phyloP scores from a whole-genome alignment of 2,888 invertebrate species.

The Ichneumon xanthorius region DNA sequence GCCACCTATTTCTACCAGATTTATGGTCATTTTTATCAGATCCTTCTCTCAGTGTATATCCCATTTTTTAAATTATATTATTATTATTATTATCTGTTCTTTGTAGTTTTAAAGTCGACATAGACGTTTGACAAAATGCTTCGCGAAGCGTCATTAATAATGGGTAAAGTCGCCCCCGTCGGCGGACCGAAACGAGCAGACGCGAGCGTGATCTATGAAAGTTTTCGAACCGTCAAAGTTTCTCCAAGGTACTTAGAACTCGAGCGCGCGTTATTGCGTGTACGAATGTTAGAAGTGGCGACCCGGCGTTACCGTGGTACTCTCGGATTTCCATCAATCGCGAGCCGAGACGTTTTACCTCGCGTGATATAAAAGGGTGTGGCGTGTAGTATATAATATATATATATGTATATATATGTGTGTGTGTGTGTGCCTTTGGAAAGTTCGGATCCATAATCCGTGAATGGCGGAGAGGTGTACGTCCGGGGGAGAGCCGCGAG shows the following conservation, averaged over 20 bases:
- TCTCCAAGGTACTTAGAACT: neutral
- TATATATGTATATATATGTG: neutral
- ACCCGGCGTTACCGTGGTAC: slow-evolving; percentile 32
- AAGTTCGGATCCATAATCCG: slow-evolving; percentile 63
- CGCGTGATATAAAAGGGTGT: slow-evolving; percentile 61
- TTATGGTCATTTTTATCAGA: too few relatives aligned
- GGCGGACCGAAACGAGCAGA: slow-evolving; percentile 27
- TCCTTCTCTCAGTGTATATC: too few relatives aligned
- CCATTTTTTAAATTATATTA: neutral
- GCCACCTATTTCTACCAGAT: too few relatives aligned
- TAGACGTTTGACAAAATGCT: neutral
- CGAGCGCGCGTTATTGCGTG: neutral
- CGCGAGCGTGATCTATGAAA: slow-evolving; percentile 48
- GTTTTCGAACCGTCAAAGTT: slow-evolving; percentile 46
- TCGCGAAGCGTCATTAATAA: slow-evolving; percentile 42
- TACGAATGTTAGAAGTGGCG: slow-evolving; percentile 37
- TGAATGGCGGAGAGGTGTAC: slow-evolving; percentile 12
- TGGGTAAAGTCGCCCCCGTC: slow-evolving; percentile 33
- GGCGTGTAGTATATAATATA: slow-evolving; percentile 16
- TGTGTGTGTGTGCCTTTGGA: slow-evolving; percentile 12
- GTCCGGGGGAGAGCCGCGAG: neutral
- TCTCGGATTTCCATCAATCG: slow-evolving; percentile 57
- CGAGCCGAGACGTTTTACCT: slow-evolving; percentile 46
- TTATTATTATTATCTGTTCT: neutral
- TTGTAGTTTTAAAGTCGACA: neutral